Percentiles rank a stretch among this genome's conserved stretches.
phyloP scores from a whole-genome alignment of 2,113 vertebrate genomes.

The Siniperca knerii region DNA sequence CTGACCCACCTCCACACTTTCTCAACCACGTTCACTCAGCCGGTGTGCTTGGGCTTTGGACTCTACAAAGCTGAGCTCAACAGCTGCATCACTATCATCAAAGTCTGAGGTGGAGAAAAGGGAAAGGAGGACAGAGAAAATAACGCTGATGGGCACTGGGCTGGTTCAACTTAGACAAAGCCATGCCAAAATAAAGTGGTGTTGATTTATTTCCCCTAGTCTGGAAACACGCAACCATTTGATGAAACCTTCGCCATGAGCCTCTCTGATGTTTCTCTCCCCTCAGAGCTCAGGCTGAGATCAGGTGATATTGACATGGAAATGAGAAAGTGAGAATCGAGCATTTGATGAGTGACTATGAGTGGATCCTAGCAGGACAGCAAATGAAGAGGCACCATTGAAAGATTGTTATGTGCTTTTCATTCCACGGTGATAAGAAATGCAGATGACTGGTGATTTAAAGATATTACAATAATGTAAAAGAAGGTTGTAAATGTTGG shows the following conservation, averaged over 20 bases:
- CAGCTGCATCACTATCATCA: conserved; percentile 74
- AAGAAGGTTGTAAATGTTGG: neutral
- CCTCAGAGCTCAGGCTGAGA: conserved; percentile 13
- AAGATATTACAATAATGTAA: neutral
- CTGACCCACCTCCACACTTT: conserved; percentile 82
- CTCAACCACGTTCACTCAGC: conserved; percentile 75
- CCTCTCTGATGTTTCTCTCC: neutral
- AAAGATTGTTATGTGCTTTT: conserved; percentile 4
- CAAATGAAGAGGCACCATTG: neutral
- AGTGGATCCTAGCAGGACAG: neutral
- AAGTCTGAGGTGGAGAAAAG: conserved; percentile 55
- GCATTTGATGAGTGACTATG: neutral
- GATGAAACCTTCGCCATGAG: neutral
- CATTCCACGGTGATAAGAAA: neutral
- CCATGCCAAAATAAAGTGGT: neutral
- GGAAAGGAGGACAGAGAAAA: neutral
- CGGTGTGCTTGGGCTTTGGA: conserved; percentile 81
- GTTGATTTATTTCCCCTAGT: neutral
- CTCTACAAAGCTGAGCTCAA: conserved; percentile 83
- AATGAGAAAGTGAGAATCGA: neutral
- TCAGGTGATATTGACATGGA: neutral
- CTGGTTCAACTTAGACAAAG: conserved; percentile 16
- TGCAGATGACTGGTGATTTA: neutral
- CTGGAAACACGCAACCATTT: neutral
- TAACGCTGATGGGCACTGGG: neutral